Evolutionary conservation across 2,113 vertebrate species (phyloP), one percentile per base, ranked within the genome.

Genomic region (Pygathrix nemaeus): DNA sequence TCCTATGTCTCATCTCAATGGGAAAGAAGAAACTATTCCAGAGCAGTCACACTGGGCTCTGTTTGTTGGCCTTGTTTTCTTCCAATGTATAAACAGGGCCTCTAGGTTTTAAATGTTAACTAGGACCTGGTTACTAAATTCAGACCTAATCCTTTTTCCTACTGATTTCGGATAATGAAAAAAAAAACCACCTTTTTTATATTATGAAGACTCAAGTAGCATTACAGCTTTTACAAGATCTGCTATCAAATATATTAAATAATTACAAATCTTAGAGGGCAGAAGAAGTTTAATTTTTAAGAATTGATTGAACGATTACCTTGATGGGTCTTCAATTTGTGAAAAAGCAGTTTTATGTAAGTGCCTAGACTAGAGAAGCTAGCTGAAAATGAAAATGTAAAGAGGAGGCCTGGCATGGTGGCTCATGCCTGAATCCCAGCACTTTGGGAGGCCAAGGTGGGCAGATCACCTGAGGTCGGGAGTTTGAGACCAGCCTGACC

Each of bases 1-100:
- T 85, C 73, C 25, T 91, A 4, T 75, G 66, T 79, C 68, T 93
- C 18, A 27, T 81, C 48, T 97, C 88, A 87, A 61, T 95, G 55
- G 72, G 48, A 96, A 72, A 93, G 81, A 95, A 92, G 23, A 88
- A 94, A 43, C 16, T 70, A n/a, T 61, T 48, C 13, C 64, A 76
- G 23, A 70, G 35, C 81, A 84, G 5, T 55, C 64, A 45, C 21
- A 73, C 72, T 55, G 79, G 3, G 25, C 6, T 80, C 14, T 86
- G 38, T 92, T 72, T 30, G 17, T 21, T 78, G 81, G 64, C 66
- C 8, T 76, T 57, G 20, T 30, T 94, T 94, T 76, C 76, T 61
- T 32, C 35, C 38, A 38, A 55, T 40, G 43, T 48, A 70, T 8
- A 81, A 95, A 16, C n/a, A 66, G 3, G 32, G 6, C 2, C 3